phyloP scores from a whole-genome alignment of 64 coral and sea anemone genomes.

The Montipora capricornis region DNA sequence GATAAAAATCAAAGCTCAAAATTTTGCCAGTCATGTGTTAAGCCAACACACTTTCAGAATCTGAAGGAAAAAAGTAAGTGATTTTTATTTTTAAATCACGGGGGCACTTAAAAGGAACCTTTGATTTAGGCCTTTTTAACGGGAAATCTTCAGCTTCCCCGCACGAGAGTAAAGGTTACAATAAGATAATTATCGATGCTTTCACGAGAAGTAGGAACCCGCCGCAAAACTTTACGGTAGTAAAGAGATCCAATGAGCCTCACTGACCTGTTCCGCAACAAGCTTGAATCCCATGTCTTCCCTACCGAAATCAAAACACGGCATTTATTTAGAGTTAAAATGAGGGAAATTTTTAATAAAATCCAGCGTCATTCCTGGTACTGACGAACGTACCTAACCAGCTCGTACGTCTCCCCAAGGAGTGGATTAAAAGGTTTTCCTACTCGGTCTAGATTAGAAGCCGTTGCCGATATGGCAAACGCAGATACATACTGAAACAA shows the following conservation, averaged over 20 bases:
- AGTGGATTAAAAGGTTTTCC: conserved; percentile 98
- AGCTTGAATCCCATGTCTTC: conserved; percentile 93
- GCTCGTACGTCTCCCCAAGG: conserved; percentile 94
- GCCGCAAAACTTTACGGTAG: no score
- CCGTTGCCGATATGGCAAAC: conserved; percentile 91
- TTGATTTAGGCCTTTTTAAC: no score
- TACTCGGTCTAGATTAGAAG: conserved; percentile 94
- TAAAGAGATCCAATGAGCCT: not conserved
- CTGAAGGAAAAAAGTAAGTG: no score
- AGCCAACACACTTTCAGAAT: no score
- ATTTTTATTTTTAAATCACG: no score
- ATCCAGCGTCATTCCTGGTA: not conserved
- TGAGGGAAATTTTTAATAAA: not conserved
- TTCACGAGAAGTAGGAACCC: no score
- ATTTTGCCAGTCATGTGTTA: no score
- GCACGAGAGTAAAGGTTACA: no score
- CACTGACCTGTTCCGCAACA: conserved; percentile 91
- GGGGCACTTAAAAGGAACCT: no score
- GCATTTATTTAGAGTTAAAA: not conserved
- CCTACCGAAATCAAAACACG: conserved; percentile 44
- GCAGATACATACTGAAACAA: conserved; percentile 76
- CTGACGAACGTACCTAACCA: conserved; percentile 66
- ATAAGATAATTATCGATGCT: no score
- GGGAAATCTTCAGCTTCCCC: no score
- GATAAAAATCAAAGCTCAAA: no score